phyloP scores from a whole-genome alignment of 2,888 invertebrate genomes.

The Drosophila phalerata region DNA sequence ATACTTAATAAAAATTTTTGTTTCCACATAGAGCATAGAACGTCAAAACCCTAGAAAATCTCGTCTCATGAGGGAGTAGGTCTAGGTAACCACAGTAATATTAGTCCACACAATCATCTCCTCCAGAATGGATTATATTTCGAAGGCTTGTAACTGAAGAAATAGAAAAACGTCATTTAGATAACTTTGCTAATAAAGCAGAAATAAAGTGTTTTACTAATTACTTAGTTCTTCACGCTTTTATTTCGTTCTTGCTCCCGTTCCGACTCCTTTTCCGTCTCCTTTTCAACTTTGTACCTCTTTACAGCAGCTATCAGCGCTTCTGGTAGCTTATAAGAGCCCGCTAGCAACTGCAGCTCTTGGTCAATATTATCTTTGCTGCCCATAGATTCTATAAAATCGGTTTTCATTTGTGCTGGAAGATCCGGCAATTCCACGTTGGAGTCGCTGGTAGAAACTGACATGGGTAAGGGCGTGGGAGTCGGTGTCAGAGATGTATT shows the following conservation, averaged over 20 bases:
- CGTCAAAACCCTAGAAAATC: slow-evolving; percentile 11
- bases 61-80: not conserved
- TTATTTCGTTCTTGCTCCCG: slow-evolving; percentile 24
- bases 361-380: slow-evolving; percentile 20
- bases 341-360: slow-evolving; percentile 18
- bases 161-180: not conserved
- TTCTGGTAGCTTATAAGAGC: slow-evolving; percentile 23
- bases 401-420: slow-evolving; percentile 7
- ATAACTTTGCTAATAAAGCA: not conserved
- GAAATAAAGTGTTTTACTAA: not conserved
- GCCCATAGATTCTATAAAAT: slow-evolving; percentile 26
- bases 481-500: slow-evolving; percentile 77
- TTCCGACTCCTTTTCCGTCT: slow-evolving; percentile 8
- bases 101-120: slow-evolving; percentile 19
- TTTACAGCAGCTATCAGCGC: slow-evolving; percentile 8
- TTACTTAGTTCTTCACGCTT: slow-evolving; percentile 43
- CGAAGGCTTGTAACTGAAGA: slow-evolving; percentile 7
- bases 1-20: slow-evolving; percentile 44
- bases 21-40: slow-evolving; percentile 33
- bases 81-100: slow-evolving; percentile 13
- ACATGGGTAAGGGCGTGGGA: slow-evolving; percentile 68
- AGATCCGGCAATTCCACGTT: slow-evolving; percentile 21
- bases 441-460: slow-evolving; percentile 22
- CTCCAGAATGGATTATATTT: slow-evolving; percentile 1
- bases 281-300: slow-evolving; percentile 22